Percentiles rank a stretch among this genome's conserved stretches.
phyloP scores from a whole-genome alignment of 2,888 invertebrate genomes.

The Dastarcus helophoroides region DNA sequence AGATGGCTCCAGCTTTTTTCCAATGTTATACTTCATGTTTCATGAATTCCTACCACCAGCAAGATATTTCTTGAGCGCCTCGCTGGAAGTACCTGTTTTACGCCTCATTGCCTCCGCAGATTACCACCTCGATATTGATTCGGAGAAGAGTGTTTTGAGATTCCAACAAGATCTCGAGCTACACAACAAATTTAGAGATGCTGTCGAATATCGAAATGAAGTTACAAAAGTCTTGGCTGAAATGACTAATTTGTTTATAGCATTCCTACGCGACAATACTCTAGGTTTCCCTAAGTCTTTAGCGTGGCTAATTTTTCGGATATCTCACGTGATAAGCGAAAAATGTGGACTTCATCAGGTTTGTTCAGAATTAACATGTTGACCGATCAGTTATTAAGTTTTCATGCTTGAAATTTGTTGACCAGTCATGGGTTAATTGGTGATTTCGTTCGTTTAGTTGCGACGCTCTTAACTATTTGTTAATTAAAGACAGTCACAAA shows the following conservation, averaged over 20 bases:
- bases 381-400: too few species aligned
- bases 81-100: constrained; percentile 85
- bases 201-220: constrained; percentile 68
- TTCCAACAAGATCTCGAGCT: constrained; percentile 20
- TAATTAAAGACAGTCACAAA: too few species aligned
- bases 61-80: constrained; percentile 85
- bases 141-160: constrained; percentile 63
- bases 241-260: constrained; percentile 70
- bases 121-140: constrained; percentile 84
- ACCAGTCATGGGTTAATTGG: too few species aligned
- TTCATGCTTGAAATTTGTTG: too few species aligned
- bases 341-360: too few species aligned
- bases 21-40: constrained; percentile 74
- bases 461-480: too few species aligned
- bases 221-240: constrained; percentile 67
- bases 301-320: constrained; percentile 82
- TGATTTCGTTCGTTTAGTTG: too few species aligned
- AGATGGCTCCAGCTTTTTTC: constrained; percentile 77
- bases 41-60: constrained; percentile 85
- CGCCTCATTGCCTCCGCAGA: constrained; percentile 83
- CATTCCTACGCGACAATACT: constrained; percentile 72
- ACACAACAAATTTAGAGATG: constrained; percentile 22
- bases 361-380: too few species aligned
- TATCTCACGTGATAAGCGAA: too few species aligned
- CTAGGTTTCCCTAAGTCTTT: constrained; percentile 83